Evolutionary conservation across 2,888 invertebrate genomes (phyloP).

Genomic region (Lymantria monacha): DNA sequence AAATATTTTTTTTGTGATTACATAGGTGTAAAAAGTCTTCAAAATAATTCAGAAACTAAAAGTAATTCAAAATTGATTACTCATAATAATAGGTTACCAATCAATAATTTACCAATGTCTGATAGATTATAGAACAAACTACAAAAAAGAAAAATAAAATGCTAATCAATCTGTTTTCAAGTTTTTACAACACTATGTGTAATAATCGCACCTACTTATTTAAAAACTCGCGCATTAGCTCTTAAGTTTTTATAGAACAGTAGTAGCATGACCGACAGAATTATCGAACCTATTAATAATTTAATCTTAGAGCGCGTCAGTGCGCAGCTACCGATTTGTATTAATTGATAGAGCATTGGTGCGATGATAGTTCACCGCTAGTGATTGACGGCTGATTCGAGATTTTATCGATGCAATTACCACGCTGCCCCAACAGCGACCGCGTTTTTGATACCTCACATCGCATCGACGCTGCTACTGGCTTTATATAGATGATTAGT

Average conservation of each 20-base stretch:
- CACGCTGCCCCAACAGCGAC: conserved; percentile 34
- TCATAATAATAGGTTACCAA: too few relatives aligned
- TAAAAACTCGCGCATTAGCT: conserved; percentile 22
- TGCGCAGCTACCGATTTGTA: conserved; percentile 72
- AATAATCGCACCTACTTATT: conserved; percentile 5
- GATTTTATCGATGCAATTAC: conserved; percentile 78
- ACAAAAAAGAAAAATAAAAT: neutral
- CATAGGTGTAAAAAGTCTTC: neutral
- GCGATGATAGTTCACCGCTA: conserved; percentile 67
- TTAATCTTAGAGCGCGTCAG: conserved; percentile 62
- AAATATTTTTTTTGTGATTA: too few relatives aligned
- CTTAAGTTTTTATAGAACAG: conserved; percentile 38
- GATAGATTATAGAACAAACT: neutral
- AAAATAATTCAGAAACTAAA: too few relatives aligned
- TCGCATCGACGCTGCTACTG: conserved; percentile 1
- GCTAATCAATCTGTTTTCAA: neutral
- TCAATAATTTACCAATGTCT: too few relatives aligned
- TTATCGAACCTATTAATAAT: conserved; percentile 72
- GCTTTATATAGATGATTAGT: neutral
- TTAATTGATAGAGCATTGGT: conserved; percentile 73
- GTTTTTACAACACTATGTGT: neutral
- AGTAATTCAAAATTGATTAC: too few relatives aligned
- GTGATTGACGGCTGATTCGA: conserved; percentile 77
- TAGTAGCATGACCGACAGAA: conserved; percentile 59
- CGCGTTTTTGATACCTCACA: neutral